Conservation (phyloP, 2,113 vertebrate species). For the Centropristis striata region DNA sequence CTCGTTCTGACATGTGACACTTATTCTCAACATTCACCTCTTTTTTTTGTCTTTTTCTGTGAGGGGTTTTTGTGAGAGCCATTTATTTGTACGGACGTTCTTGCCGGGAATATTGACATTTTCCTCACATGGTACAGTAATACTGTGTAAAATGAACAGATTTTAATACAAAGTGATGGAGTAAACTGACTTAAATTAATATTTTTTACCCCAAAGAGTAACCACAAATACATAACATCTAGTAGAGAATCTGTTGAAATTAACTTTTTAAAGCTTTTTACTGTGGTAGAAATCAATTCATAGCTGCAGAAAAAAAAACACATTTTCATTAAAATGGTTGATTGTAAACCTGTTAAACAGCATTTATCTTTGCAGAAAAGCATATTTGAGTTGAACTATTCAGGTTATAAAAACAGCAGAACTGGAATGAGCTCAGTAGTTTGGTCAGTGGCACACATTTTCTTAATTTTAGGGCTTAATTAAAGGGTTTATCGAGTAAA, state of each 20-base stretch:
- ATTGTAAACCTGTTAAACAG: constrained; percentile 25
- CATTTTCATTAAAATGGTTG: neutral
- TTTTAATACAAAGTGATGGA: neutral
- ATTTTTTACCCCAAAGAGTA: neutral
- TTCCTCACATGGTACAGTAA: constrained; percentile 34
- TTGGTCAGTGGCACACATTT: constrained; percentile 52
- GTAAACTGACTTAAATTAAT: neutral
- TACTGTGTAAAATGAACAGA: constrained; percentile 5
- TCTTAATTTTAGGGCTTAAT: neutral
- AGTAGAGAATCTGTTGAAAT: constrained; percentile 1
- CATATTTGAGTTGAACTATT: constrained; percentile 10
- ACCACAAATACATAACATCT: neutral
- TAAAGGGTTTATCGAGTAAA: constrained; percentile 25
- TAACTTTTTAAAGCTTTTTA: constrained; percentile 1
- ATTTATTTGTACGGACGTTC: constrained; percentile 42
- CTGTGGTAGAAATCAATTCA: neutral
- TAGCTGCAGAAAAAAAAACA: neutral
- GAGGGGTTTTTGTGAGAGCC: constrained; percentile 35
- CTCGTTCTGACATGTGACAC: constrained; percentile 77
- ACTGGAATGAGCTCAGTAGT: constrained; percentile 40
- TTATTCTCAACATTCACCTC: constrained; percentile 63
- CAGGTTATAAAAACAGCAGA: constrained; percentile 32
- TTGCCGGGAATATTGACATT: constrained; percentile 37
- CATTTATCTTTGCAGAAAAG: constrained; percentile 18
- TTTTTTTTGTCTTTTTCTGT: constrained; percentile 27